Conservation (phyloP, 2,797 vertebrate genomes). For the Amblyraja radiata region DNA sequence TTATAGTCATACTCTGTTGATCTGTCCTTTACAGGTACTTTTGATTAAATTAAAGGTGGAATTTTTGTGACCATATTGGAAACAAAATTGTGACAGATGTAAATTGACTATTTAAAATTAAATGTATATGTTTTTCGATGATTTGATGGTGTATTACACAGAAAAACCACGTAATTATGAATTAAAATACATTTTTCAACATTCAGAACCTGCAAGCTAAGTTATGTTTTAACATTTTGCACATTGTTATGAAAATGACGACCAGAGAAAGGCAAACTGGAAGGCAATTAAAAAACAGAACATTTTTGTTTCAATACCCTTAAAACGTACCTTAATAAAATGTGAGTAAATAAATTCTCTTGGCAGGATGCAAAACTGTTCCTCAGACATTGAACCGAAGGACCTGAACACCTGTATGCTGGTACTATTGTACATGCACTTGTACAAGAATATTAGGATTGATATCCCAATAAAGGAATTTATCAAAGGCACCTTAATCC, state of each 20-base stretch:
- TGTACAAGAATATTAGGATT: not conserved
- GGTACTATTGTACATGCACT: not conserved
- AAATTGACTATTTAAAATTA: not conserved
- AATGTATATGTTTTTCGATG: not conserved
- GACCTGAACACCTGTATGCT: not conserved
- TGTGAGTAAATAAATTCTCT: not conserved
- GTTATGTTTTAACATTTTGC: too few species aligned
- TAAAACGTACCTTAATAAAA: not conserved
- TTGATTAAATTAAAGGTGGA: not conserved
- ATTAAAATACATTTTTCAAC: not conserved
- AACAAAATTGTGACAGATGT: not conserved
- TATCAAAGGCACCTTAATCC: slow-evolving; percentile 5
- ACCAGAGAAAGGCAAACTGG: not conserved
- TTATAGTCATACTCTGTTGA: not conserved
- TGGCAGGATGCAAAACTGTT: not conserved
- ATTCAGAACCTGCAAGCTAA: not conserved
- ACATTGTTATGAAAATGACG: too few species aligned
- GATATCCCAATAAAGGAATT: not conserved
- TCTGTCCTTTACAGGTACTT: not conserved
- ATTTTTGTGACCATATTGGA: not conserved
- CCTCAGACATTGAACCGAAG: not conserved
- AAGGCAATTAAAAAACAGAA: not conserved
- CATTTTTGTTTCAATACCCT: not conserved
- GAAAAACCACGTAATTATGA: not conserved
- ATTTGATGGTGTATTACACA: not conserved